Percentiles rank a stretch among this genome's conserved stretches.
Evolutionary conservation across 2,797 vertebrate species (phyloP).

Genomic region (Coregonus suidteri): DNA sequence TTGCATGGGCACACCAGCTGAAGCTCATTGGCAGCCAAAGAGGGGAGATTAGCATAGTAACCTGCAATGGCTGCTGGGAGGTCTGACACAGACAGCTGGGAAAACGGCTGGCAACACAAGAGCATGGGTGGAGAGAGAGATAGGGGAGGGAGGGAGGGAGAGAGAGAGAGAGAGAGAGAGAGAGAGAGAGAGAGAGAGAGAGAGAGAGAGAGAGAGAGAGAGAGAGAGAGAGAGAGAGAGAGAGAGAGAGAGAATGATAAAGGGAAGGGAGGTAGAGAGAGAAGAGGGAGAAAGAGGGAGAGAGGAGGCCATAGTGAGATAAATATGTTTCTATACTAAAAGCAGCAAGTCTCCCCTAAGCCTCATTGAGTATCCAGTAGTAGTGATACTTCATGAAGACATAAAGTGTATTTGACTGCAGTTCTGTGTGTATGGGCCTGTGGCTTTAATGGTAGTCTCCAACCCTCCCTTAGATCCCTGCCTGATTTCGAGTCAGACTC

Average conservation of each 20-base stretch:
- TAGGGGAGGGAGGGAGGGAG: slow-evolving; percentile 2
- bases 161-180: not conserved
- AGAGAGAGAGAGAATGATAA: not conserved
- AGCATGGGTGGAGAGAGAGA: not conserved
- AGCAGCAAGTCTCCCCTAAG: not conserved
- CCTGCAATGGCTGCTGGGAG: slow-evolving; percentile 66
- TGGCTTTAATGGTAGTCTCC: not conserved
- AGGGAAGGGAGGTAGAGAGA: slow-evolving; percentile 13
- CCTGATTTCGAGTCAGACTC: slow-evolving; percentile 16
- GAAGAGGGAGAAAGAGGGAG: not conserved
- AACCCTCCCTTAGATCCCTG: not conserved
- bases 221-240: not conserved
- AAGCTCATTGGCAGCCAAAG: slow-evolving; percentile 59
- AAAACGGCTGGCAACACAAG: slow-evolving; percentile 46
- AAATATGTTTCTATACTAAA: slow-evolving; percentile 19
- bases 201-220: not conserved
- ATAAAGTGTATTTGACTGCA: slow-evolving; percentile 1
- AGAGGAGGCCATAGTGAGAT: slow-evolving; percentile 10
- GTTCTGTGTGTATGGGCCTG: slow-evolving; percentile 6
- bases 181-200: not conserved
- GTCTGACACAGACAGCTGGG: slow-evolving; percentile 68
- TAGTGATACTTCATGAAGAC: slow-evolving; percentile 8
- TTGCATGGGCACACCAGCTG: slow-evolving; percentile 67
- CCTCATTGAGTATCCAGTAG: not conserved
- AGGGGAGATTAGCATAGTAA: slow-evolving; percentile 68